Conservation (phyloP, 2,113 vertebrate genomes). For the Polypterus senegalus region DNA sequence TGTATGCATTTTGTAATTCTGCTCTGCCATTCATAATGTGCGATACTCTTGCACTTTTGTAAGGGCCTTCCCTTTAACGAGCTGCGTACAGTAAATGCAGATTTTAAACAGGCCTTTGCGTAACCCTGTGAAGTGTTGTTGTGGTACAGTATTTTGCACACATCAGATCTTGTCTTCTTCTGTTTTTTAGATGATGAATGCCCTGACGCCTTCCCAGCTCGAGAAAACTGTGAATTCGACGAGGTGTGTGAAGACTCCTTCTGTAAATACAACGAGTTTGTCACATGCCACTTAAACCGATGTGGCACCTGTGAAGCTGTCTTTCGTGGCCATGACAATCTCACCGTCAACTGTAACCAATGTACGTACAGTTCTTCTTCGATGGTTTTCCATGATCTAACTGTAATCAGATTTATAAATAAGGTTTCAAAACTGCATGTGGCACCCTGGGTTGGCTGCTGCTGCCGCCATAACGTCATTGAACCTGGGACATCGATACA, state of each 20-base stretch:
- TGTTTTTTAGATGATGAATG: conserved; percentile 25
- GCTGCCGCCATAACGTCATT: too few species aligned
- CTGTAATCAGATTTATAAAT: too few species aligned
- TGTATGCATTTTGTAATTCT: neutral
- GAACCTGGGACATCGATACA: too few species aligned
- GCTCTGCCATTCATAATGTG: neutral
- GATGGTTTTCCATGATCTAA: neutral
- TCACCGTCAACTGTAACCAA: conserved; percentile 24
- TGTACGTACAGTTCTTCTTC: conserved; percentile 10
- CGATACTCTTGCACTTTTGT: neutral
- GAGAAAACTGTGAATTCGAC: conserved; percentile 27
- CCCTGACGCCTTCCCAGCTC: conserved; percentile 22
- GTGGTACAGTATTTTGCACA: neutral
- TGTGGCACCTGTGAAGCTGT: conserved; percentile 29
- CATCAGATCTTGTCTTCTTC: neutral
- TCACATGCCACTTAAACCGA: conserved; percentile 28
- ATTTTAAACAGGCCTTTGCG: neutral
- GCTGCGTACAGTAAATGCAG: neutral
- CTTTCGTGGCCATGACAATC: conserved; percentile 24
- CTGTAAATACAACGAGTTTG: conserved; percentile 28
- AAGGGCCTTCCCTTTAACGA: neutral
- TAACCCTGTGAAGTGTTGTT: neutral
- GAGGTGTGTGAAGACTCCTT: conserved; percentile 29
- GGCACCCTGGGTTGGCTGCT: too few species aligned
- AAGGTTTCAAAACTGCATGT: too few species aligned